phyloP scores from a whole-genome alignment of 2,113 vertebrate species.

The Azemiops feae region DNA sequence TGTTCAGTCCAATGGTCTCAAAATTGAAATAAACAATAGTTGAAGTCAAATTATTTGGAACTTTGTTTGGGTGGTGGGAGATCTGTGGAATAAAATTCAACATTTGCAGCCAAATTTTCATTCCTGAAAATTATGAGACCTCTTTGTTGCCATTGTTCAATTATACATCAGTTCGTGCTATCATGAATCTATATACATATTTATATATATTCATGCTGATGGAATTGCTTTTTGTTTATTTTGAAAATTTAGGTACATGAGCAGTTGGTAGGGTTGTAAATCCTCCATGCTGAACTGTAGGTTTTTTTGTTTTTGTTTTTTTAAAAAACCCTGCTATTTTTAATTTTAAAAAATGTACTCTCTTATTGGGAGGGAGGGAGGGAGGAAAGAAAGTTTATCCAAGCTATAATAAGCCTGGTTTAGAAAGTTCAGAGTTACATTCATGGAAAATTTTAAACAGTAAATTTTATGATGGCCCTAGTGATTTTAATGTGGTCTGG shows the following conservation, averaged over 20 bases:
- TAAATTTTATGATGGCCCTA: constrained; percentile 25
- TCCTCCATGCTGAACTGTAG: background rate
- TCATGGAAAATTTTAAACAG: constrained; percentile 15
- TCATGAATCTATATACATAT: background rate
- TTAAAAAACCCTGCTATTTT: background rate
- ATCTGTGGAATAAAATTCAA: background rate
- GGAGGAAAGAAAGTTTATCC: background rate
- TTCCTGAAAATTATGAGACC: background rate
- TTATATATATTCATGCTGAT: constrained; percentile 3
- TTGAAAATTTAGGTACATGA: background rate
- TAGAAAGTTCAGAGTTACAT: constrained; percentile 1
- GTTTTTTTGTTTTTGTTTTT: background rate
- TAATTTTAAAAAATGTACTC: background rate
- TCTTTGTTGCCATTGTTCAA: constrained; percentile 11
- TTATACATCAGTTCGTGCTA: background rate
- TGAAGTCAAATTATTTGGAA: no score
- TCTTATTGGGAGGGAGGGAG: background rate
- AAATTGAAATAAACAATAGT: no score
- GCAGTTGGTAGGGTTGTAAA: background rate
- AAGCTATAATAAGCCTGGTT: background rate
- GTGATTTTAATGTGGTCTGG: background rate
- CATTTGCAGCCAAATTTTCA: background rate
- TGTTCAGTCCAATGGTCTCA: no score
- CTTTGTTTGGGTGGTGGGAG: background rate
- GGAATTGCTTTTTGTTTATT: background rate